Conservation (phyloP, 2,888 invertebrate species). For the Eledona agricola region DNA sequence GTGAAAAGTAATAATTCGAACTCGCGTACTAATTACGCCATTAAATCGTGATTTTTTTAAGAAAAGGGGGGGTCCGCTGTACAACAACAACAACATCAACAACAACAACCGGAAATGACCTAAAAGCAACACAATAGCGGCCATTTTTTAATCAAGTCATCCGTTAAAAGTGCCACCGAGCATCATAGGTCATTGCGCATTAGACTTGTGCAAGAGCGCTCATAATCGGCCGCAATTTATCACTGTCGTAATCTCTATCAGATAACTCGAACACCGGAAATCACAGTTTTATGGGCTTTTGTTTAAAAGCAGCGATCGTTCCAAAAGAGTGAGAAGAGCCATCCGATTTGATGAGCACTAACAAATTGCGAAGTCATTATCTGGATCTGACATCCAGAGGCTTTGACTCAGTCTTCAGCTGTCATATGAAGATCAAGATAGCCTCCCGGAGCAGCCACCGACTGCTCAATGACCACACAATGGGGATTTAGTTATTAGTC, state of each 20-base stretch:
- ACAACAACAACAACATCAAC: slow-evolving; percentile 2
- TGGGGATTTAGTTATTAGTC: slow-evolving; percentile 45
- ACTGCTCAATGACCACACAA: slow-evolving; percentile 48
- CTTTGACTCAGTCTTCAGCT: slow-evolving; percentile 47
- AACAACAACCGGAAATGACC: slow-evolving; percentile 33
- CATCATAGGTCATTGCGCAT: slow-evolving; percentile 39
- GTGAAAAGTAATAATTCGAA: slow-evolving; percentile 6
- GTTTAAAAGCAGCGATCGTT: slow-evolving; percentile 28
- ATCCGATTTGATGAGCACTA: slow-evolving; percentile 8
- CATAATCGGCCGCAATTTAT: slow-evolving; percentile 36
- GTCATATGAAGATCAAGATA: slow-evolving; percentile 51
- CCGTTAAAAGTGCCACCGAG: slow-evolving; percentile 38
- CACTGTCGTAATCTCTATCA: slow-evolving; percentile 37
- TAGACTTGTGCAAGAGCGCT: slow-evolving; percentile 31
- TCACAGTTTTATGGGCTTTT: slow-evolving; percentile 37
- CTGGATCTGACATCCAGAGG: slow-evolving; percentile 53
- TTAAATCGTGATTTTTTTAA: background rate
- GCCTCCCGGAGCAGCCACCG: slow-evolving; percentile 47
- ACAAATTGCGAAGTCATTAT: slow-evolving; percentile 55
- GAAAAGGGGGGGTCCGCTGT: background rate
- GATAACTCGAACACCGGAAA: slow-evolving; percentile 35
- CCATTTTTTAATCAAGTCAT: slow-evolving; percentile 38
- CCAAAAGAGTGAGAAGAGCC: slow-evolving; percentile 4
- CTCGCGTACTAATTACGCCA: background rate
- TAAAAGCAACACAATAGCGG: slow-evolving; percentile 30